These are phyloP conservation scores for Stomatorhinus ivindoensis DNA, from an alignment of 2,113 vertebrate genomes.

Conservation along the genomic window DNA sequence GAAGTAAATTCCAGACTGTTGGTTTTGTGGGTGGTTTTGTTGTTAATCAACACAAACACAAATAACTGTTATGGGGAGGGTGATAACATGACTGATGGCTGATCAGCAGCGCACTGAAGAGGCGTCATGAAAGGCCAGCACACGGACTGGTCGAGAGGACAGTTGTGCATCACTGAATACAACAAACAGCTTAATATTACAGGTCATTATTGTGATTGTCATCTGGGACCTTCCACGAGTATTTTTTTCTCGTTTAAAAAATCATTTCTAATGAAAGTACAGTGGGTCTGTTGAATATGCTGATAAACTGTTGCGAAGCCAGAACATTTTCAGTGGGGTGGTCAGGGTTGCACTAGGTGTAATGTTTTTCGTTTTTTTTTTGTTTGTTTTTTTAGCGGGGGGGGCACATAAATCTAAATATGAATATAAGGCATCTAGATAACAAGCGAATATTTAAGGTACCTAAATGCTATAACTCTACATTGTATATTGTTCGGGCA, in stretches of 20 bases:
- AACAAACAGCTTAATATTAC: neutral
- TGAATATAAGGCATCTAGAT: too few relatives aligned
- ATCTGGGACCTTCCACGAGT: neutral
- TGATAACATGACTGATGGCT: neutral
- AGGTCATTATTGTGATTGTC: neutral
- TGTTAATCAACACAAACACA: neutral
- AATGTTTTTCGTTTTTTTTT: too few relatives aligned
- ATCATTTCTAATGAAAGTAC: neutral
- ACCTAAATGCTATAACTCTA: too few relatives aligned
- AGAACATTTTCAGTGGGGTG: too few relatives aligned
- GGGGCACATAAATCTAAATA: too few relatives aligned
- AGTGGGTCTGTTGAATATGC: neutral
- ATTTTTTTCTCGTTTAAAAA: neutral
- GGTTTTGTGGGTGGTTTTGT: neutral
- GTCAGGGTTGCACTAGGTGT: too few relatives aligned
- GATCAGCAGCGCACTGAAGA: neutral
- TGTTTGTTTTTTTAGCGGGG: too few relatives aligned
- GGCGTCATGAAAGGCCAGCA: neutral
- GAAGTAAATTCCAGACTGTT: neutral
- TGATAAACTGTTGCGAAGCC: neutral
- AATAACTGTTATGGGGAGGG: neutral
- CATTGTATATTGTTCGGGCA: too few relatives aligned
- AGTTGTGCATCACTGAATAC: neutral
- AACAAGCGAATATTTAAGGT: too few relatives aligned
- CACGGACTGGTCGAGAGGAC: neutral